A percentile compares a stretch with the other conserved stretches of the same genome.
Evolutionary conservation across 1,140 invertebrate species (phyloP).

Genomic region (Drosophila equinoxialis): DNA sequence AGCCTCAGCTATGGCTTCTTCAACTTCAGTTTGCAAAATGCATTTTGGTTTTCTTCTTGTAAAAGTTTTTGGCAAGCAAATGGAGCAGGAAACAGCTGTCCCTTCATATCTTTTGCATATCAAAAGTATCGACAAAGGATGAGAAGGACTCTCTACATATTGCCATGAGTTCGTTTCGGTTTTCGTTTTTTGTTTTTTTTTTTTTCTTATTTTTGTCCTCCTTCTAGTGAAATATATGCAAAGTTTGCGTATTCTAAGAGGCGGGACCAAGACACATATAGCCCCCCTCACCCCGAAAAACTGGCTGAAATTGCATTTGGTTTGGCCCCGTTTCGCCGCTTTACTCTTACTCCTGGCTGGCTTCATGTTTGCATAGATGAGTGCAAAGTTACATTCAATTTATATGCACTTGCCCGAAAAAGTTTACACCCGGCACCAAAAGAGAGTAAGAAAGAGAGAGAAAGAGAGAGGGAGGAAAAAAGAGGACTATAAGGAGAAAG

Average conservation of each 20-base stretch:
- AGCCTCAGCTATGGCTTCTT: neutral
- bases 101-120: constrained; percentile 81
- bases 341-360: constrained; percentile 1
- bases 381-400: constrained; percentile 79
- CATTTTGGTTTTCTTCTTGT: constrained; percentile 56
- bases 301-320: constrained; percentile 57
- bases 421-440: constrained; percentile 56
- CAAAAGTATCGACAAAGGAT: constrained; percentile 70
- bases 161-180: constrained; percentile 10
- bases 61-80: constrained; percentile 79
- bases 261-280: constrained; percentile 34
- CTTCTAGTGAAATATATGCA: constrained; percentile 71
- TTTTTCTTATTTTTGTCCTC: constrained; percentile 17
- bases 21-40: constrained; percentile 60
- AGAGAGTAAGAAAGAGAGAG: constrained; percentile 9
- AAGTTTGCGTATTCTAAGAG: constrained; percentile 58
- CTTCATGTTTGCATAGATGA: constrained; percentile 63
- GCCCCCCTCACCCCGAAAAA: constrained; percentile 7
- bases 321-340: neutral
- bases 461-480: constrained; percentile 7
- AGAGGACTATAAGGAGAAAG: constrained; percentile 16
- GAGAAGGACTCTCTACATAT: constrained; percentile 22
- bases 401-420: constrained; percentile 73
- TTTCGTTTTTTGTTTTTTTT: neutral
- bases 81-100: constrained; percentile 80